phyloP scores from a whole-genome alignment of 1,140 invertebrate genomes.

The Cyphomyrmex costatus region DNA sequence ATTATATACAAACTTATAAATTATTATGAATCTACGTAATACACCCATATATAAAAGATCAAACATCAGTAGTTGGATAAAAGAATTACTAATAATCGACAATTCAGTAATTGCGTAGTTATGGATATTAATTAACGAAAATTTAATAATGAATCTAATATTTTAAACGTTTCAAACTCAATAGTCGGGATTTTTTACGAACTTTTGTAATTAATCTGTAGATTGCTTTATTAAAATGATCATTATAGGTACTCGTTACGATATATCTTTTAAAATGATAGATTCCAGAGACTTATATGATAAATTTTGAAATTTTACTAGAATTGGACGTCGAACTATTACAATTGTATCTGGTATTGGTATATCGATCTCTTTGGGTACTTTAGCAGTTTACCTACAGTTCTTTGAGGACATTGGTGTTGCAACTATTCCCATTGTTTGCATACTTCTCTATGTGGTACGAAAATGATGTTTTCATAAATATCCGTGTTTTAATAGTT shows the following conservation, averaged over 20 bases:
- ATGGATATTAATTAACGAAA: neutral
- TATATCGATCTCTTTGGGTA: constrained; percentile 87
- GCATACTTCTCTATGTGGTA: constrained; percentile 65
- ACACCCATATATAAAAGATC: neutral
- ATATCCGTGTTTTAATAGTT: neutral
- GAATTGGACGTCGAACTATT: constrained; percentile 86
- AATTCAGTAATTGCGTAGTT: neutral
- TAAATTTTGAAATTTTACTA: constrained; percentile 71
- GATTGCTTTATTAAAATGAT: no score
- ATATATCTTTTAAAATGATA: no score
- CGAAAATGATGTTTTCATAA: constrained; percentile 29
- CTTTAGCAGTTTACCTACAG: constrained; percentile 82
- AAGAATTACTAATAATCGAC: neutral
- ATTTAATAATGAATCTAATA: neutral
- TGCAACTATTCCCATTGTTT: constrained; percentile 47
- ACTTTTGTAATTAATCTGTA: no score
- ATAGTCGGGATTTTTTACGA: no score
- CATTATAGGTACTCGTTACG: neutral
- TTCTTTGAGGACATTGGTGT: constrained; percentile 33
- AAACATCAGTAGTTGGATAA: neutral
- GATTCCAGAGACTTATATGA: no score
- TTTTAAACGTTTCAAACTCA: neutral
- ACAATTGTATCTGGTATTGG: constrained; percentile 87
- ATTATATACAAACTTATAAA: neutral
- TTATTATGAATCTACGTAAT: neutral